Conservation (phyloP, 2,113 vertebrate genomes). For the Ammospiza caudacuta region DNA sequence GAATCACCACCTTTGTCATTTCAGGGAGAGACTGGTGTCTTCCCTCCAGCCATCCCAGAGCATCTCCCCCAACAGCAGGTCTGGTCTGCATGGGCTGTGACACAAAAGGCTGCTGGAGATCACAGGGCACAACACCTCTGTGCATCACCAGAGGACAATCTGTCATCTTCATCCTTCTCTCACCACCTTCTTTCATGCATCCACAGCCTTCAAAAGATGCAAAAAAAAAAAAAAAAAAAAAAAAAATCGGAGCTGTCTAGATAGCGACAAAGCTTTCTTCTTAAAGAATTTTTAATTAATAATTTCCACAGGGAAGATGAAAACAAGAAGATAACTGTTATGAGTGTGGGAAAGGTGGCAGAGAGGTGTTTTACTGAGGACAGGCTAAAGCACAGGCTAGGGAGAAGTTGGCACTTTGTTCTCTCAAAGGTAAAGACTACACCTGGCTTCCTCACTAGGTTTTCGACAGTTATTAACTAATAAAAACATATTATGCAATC, state of each 20-base stretch:
- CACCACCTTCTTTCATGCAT: background rate
- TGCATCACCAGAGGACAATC: background rate
- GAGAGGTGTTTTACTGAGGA: background rate
- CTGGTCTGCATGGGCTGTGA: fast-evolving
- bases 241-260: background rate
- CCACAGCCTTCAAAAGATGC: background rate
- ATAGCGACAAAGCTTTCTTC: background rate
- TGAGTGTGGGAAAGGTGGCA: background rate
- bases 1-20: background rate
- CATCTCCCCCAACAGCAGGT: background rate
- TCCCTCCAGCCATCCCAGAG: background rate
- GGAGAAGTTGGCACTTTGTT: background rate
- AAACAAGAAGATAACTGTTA: background rate
- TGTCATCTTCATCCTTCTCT: background rate
- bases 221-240: background rate
- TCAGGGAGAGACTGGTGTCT: background rate
- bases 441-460: background rate
- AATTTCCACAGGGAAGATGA: background rate
- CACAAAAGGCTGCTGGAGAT: background rate
- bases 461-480: background rate
- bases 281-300: background rate
- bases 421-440: background rate
- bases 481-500: background rate
- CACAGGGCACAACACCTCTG: background rate
- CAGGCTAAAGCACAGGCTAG: background rate